These are phyloP conservation scores for Tholera decimalis DNA, from an alignment of 2,888 invertebrate genomes.

Conservation along the genomic window DNA sequence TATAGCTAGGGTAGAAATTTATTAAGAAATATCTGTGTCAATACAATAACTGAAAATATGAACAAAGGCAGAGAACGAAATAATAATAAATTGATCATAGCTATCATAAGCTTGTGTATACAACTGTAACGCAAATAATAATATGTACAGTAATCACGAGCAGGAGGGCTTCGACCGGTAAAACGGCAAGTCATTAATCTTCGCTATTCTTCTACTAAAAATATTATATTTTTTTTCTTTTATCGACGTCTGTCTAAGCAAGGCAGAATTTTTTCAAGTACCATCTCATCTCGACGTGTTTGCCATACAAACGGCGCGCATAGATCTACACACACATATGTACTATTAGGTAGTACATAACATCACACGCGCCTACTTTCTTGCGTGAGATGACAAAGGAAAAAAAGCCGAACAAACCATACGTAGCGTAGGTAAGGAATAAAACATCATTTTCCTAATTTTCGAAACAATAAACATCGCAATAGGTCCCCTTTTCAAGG, in stretches of 20 bases:
- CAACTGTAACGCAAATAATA: constrained; percentile 32
- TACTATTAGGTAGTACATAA: constrained; percentile 2
- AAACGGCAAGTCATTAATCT: constrained; percentile 65
- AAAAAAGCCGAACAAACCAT: constrained; percentile 26
- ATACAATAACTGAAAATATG: constrained; percentile 21
- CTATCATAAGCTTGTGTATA: constrained; percentile 18
- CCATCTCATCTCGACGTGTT: constrained; percentile 40
- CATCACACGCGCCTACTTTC: constrained; percentile 30
- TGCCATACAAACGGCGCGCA: constrained; percentile 29
- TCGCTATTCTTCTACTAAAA: constrained; percentile 54
- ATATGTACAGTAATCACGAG: constrained; percentile 32
- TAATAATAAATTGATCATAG: constrained; percentile 31
- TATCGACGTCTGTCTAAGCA: constrained; percentile 40
- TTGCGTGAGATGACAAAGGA: constrained; percentile 42
- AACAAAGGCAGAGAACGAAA: constrained; percentile 23
- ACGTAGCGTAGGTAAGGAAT: constrained; percentile 4
- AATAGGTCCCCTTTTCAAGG: constrained; percentile 40
- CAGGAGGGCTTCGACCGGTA: constrained; percentile 31
- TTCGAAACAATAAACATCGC: constrained; percentile 45
- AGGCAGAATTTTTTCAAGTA: constrained; percentile 47
- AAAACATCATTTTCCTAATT: constrained; percentile 35
- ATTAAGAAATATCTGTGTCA: not conserved
- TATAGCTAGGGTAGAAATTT: not conserved
- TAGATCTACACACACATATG: constrained; percentile 4
- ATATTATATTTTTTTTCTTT: constrained; percentile 59